Evolutionary conservation across 1,140 invertebrate genomes (phyloP).

Genomic region (Limonius californicus): DNA sequence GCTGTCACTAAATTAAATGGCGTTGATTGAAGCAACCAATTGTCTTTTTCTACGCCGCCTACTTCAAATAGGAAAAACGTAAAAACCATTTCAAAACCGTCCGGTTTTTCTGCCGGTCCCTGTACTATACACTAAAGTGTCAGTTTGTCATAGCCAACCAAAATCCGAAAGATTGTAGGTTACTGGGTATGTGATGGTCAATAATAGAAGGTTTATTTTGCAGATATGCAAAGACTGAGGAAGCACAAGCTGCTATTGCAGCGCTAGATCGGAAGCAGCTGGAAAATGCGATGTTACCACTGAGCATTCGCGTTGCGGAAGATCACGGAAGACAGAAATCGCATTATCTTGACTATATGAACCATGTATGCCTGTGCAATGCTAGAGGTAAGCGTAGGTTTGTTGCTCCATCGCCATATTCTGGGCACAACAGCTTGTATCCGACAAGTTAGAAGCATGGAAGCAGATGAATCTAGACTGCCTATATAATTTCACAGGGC

Average conservation of each 20-base stretch:
- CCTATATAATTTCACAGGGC: constrained; percentile 65
- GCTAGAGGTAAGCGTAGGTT: constrained; percentile 34
- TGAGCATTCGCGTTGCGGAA: constrained; percentile 81
- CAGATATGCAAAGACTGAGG: constrained; percentile 76
- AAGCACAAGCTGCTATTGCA: constrained; percentile 84
- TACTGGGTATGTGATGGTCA: too few relatives aligned
- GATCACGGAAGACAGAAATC: constrained; percentile 91
- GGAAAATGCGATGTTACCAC: constrained; percentile 75
- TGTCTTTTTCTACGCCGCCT: too few relatives aligned
- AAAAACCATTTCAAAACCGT: too few relatives aligned
- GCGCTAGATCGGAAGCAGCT: constrained; percentile 80
- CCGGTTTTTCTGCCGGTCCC: too few relatives aligned
- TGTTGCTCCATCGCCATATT: too few relatives aligned
- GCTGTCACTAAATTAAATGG: too few relatives aligned
- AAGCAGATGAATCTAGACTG: constrained; percentile 64
- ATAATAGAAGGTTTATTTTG: too few relatives aligned
- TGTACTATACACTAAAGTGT: too few relatives aligned
- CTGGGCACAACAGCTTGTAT: constrained; percentile 56
- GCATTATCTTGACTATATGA: constrained; percentile 40
- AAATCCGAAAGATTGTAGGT: too few relatives aligned
- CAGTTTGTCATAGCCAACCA: too few relatives aligned
- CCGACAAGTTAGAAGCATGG: constrained; percentile 63
- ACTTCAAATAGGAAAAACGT: too few relatives aligned
- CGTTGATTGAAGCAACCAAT: too few relatives aligned
- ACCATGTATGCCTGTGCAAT: constrained; percentile 27